Evolutionary conservation across 2,797 vertebrate genomes (phyloP).

Genomic region (Mus caroli): DNA sequence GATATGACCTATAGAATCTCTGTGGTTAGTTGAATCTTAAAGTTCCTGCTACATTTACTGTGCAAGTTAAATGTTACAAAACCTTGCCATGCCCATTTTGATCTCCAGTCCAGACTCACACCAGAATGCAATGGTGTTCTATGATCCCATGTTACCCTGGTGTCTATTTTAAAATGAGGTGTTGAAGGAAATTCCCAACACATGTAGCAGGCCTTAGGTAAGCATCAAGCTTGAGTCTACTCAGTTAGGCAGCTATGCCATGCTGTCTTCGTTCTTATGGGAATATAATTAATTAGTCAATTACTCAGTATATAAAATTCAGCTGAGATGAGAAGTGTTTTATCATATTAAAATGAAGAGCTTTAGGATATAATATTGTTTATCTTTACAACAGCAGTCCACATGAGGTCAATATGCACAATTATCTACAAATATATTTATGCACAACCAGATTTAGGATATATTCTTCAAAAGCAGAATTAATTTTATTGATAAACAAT

Average conservation of each 20-base stretch:
- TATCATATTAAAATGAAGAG: conserved; percentile 23
- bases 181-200: not conserved
- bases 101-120: not conserved
- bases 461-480: conserved; percentile 83
- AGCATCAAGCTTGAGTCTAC: not conserved
- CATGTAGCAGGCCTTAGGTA: not conserved
- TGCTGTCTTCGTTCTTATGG: not conserved
- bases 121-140: not conserved
- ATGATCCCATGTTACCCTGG: too few species aligned
- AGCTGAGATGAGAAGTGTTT: not conserved
- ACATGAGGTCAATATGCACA: not conserved
- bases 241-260: not conserved
- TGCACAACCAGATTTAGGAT: conserved; percentile 21
- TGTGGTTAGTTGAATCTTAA: conserved; percentile 32
- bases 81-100: not conserved
- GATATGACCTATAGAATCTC: not conserved
- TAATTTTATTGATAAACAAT: conserved; percentile 87
- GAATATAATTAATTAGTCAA: conserved; percentile 21
- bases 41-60: not conserved
- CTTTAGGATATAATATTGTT: conserved; percentile 31
- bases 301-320: not conserved
- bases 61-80: not conserved
- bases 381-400: conserved; percentile 25
- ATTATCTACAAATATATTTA: conserved; percentile 19
- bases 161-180: not conserved